These are phyloP conservation scores for Nipponia nippon DNA, from an alignment of 2,113 vertebrate genomes.

Conservation along the genomic window DNA sequence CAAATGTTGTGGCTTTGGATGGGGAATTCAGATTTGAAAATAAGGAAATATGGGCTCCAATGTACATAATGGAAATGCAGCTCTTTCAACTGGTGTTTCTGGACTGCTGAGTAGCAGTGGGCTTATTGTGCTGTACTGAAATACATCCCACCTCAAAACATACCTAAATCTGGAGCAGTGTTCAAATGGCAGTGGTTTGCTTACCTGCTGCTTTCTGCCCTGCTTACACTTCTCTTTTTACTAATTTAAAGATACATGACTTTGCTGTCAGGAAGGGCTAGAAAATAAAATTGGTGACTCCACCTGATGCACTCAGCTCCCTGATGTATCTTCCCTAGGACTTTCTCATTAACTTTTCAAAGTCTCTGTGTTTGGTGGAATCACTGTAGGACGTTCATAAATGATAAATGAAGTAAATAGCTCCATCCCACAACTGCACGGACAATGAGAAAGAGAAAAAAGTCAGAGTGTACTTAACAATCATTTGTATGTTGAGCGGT, in stretches of 20 bases:
- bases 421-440: not conserved
- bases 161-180: not conserved
- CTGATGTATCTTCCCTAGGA: not conserved
- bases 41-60: not conserved
- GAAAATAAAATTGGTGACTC: not conserved
- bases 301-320: not conserved
- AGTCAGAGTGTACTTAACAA: not conserved
- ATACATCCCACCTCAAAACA: not conserved
- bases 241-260: not conserved
- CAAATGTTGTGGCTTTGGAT: not conserved
- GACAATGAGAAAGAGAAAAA: not conserved
- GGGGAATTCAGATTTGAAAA: not conserved
- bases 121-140: not conserved
- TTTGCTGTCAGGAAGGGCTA: not conserved
- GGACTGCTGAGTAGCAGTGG: not conserved
- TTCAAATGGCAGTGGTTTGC: not conserved
- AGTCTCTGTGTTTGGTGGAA: not conserved
- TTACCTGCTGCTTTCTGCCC: not conserved
- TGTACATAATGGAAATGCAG: not conserved
- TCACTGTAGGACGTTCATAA: not conserved
- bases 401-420: not conserved
- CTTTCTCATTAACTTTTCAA: conserved; percentile 28
- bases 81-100: not conserved
- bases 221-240: not conserved
- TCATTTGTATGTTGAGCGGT: not conserved